Evolutionary conservation across 2,797 vertebrate species (phyloP).

Genomic region (Myiotriccus ornatus): DNA sequence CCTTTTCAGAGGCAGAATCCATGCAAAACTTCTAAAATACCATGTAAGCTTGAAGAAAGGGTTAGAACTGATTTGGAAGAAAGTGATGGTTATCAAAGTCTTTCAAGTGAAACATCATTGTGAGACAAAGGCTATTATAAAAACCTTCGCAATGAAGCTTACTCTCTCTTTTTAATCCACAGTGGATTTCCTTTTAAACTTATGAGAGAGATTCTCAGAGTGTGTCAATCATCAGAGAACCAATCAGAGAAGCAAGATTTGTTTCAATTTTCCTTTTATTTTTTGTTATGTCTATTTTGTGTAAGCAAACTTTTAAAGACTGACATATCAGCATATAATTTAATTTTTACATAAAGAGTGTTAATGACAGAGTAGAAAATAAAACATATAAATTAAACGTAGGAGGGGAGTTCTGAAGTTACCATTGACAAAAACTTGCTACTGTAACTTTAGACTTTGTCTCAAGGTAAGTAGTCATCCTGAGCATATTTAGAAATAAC

Average conservation of each 20-base stretch:
- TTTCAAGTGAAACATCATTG: constrained; percentile 26
- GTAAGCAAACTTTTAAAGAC: background rate
- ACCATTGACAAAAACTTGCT: background rate
- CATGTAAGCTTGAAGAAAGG: constrained; percentile 21
- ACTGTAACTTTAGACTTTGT: background rate
- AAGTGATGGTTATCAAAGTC: constrained; percentile 10
- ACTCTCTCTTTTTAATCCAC: background rate
- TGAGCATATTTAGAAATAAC: background rate
- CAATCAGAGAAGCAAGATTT: background rate
- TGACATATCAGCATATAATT: background rate
- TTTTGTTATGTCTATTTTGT: background rate
- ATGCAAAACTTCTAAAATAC: constrained; percentile 55
- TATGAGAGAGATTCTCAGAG: background rate
- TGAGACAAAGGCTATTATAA: constrained; percentile 13
- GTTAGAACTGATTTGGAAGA: constrained; percentile 1
- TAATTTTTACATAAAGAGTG: background rate
- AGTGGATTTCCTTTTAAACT: background rate
- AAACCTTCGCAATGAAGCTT: background rate
- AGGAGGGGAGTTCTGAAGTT: background rate
- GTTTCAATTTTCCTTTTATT: background rate
- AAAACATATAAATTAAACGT: background rate
- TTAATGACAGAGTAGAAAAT: background rate
- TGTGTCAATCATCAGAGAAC: background rate
- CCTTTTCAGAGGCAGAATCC: constrained; percentile 57
- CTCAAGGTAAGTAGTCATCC: background rate